phyloP scores from a whole-genome alignment of 1,140 invertebrate genomes.

The Listronotus bonariensis region DNA sequence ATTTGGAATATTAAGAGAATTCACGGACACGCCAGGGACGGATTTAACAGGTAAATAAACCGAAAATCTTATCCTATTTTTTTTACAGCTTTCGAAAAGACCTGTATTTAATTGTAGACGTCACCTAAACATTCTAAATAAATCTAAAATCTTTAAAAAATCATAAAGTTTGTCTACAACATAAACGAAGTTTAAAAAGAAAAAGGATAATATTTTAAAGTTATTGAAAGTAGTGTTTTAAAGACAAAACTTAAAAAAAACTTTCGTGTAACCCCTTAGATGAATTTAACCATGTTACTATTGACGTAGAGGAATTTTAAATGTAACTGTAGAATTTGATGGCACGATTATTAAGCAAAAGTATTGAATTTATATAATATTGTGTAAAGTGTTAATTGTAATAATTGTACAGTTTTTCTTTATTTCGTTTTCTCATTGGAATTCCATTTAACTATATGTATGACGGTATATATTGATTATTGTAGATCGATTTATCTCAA shows the following conservation, averaged over 20 bases:
- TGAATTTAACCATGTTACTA: slow-evolving; percentile 40
- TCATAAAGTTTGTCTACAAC: too few species aligned
- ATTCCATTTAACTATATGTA: slow-evolving; percentile 46
- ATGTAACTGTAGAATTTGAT: slow-evolving; percentile 48
- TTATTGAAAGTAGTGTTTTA: slow-evolving; percentile 10
- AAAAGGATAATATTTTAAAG: neutral
- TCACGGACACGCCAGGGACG: slow-evolving; percentile 31
- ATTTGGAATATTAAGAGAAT: slow-evolving; percentile 41
- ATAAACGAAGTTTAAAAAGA: too few species aligned
- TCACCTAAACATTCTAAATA: too few species aligned
- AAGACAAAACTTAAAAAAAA: slow-evolving; percentile 31
- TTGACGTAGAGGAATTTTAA: slow-evolving; percentile 41
- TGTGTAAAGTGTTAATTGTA: slow-evolving; percentile 47
- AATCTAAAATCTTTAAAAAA: too few species aligned
- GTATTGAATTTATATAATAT: slow-evolving; percentile 38
- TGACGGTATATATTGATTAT: slow-evolving; percentile 34
- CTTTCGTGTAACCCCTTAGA: slow-evolving; percentile 40
- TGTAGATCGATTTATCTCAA: neutral
- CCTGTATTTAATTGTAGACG: too few species aligned
- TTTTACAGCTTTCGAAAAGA: neutral
- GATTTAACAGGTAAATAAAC: neutral
- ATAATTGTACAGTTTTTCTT: slow-evolving; percentile 50
- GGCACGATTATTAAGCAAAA: slow-evolving; percentile 44
- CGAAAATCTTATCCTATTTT: slow-evolving; percentile 3
- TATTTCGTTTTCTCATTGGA: slow-evolving; percentile 28